A percentile compares a stretch with the other conserved stretches of the same genome.
phyloP scores from a whole-genome alignment of 2,797 vertebrate genomes.

The Sarcoramphus papa region DNA sequence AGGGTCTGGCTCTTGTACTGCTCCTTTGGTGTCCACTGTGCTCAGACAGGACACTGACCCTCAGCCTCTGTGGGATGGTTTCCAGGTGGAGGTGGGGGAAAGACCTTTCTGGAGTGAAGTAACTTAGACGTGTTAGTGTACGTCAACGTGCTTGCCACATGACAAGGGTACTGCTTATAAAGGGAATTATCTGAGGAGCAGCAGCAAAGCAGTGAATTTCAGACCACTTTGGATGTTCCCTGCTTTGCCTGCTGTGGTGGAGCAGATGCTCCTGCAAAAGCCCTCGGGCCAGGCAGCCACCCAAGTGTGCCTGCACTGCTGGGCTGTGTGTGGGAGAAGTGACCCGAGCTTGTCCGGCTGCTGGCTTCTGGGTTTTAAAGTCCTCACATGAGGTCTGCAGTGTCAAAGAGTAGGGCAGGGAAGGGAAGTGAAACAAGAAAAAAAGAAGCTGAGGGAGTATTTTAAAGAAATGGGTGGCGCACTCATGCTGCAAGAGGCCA shows the following conservation, averaged over 20 bases:
- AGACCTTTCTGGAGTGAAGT: background rate
- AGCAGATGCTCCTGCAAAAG: background rate
- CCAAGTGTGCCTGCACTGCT: background rate
- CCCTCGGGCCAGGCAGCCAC: background rate
- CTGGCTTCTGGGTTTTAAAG: background rate
- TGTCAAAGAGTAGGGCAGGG: background rate
- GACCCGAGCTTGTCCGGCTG: background rate
- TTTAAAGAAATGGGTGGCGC: background rate
- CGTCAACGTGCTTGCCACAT: rapidly evolving
- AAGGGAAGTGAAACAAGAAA: slow-evolving; percentile 7
- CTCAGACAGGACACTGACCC: background rate
- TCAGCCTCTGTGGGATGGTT: background rate
- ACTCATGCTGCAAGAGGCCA: background rate
- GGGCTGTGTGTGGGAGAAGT: background rate
- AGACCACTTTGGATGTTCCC: background rate
- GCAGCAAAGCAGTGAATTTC: background rate
- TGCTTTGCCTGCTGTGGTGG: background rate
- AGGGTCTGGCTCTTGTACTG: background rate
- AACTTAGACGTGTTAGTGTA: rapidly evolving
- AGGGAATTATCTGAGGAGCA: background rate
- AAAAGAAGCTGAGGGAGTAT: background rate
- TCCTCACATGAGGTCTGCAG: background rate
- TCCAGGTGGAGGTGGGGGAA: background rate
- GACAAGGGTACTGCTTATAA: background rate
- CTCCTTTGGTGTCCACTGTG: background rate